Evolutionary conservation across 2,797 vertebrate genomes (phyloP).

Genomic region (Sarcophilus harrisii): DNA sequence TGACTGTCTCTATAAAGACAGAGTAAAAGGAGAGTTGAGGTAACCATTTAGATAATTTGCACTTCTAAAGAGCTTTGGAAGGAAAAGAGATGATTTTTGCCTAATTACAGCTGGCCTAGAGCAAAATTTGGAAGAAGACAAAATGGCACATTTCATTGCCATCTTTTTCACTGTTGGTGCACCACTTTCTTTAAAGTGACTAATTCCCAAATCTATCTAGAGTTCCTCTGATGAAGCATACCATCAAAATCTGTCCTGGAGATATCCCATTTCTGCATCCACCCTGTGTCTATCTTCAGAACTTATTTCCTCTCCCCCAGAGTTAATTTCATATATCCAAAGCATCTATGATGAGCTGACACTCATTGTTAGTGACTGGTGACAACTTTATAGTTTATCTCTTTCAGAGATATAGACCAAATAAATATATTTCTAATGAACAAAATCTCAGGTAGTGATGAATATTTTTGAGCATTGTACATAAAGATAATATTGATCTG

Average conservation of each 20-base stretch:
- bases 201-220: accelerated
- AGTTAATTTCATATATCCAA: background rate
- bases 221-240: background rate
- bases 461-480: background rate
- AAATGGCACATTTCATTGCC: background rate
- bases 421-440: background rate
- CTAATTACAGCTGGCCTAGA: background rate
- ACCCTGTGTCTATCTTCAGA: background rate
- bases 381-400: background rate
- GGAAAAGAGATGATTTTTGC: background rate
- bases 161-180: background rate
- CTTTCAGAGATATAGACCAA: background rate
- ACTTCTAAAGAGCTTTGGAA: background rate
- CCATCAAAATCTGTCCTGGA: background rate
- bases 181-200: background rate
- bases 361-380: background rate
- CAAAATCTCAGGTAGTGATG: background rate
- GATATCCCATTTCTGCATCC: background rate
- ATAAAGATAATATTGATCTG: background rate
- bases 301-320: background rate
- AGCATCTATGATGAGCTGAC: background rate
- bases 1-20: background rate
- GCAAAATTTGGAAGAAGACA: background rate
- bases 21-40: background rate
- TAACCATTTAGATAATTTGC: background rate